These are phyloP conservation scores for Scotopteryx bipunctaria DNA, from an alignment of 2,888 invertebrate genomes.

Conservation along the genomic window DNA sequence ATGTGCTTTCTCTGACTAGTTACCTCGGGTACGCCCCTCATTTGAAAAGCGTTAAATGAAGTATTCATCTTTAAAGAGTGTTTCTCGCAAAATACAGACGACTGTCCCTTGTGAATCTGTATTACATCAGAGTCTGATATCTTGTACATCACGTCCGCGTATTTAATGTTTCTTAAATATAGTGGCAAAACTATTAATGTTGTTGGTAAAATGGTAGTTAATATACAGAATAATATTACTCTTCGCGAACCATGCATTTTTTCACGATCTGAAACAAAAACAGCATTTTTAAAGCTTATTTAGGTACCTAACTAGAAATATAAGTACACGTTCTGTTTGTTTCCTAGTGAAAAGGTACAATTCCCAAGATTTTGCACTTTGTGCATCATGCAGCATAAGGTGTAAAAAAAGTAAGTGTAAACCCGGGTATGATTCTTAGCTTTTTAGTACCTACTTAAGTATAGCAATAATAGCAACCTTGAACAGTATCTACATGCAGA, in stretches of 20 bases:
- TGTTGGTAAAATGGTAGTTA: slow-evolving; percentile 90
- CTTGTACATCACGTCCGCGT: slow-evolving; percentile 89
- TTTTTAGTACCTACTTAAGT: too few relatives aligned
- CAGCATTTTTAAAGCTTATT: neutral
- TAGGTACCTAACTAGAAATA: neutral
- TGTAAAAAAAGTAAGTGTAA: too few relatives aligned
- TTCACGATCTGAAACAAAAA: slow-evolving; percentile 81
- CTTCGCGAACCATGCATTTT: slow-evolving; percentile 92
- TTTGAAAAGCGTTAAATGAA: slow-evolving; percentile 88
- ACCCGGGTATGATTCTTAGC: too few relatives aligned
- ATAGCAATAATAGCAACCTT: too few relatives aligned
- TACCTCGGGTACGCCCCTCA: slow-evolving; percentile 87
- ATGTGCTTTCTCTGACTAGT: slow-evolving; percentile 89
- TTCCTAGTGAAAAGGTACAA: neutral
- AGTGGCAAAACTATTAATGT: slow-evolving; percentile 89
- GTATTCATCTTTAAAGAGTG: slow-evolving; percentile 91
- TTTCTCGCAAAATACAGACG: slow-evolving; percentile 91
- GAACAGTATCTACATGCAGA: too few relatives aligned
- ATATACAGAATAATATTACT: slow-evolving; percentile 89
- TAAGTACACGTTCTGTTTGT: too few relatives aligned
- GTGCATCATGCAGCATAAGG: too few relatives aligned
- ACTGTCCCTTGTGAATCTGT: slow-evolving; percentile 91
- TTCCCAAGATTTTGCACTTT: neutral
- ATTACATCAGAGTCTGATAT: slow-evolving; percentile 93
- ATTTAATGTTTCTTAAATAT: slow-evolving; percentile 89